Evolutionary conservation across 2,797 vertebrate genomes (phyloP).

Genomic region (Aselliscus stoliczkanus): DNA sequence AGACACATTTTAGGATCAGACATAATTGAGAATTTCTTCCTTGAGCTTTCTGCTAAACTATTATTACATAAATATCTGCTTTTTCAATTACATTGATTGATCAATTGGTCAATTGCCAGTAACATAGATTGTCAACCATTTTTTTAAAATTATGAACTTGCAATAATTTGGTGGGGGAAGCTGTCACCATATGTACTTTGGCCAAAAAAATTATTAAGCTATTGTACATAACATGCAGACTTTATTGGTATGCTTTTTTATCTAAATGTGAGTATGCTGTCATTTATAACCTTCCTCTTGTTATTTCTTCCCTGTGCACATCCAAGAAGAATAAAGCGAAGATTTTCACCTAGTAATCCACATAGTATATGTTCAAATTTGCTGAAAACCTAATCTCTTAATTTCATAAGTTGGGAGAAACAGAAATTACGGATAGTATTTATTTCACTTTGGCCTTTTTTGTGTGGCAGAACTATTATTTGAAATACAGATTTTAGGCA

Average conservation of each 20-base stretch:
- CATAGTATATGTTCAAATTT: neutral
- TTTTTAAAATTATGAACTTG: neutral
- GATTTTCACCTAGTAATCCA: neutral
- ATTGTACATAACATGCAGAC: neutral
- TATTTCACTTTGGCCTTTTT: neutral
- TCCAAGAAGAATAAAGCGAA: neutral
- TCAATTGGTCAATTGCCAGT: neutral
- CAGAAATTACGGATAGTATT: neutral
- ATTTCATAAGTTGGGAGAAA: neutral
- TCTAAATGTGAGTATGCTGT: conserved; percentile 20
- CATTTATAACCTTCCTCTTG: neutral
- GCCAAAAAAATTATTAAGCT: neutral
- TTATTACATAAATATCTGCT: neutral
- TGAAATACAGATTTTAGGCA: neutral
- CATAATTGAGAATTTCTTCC: neutral
- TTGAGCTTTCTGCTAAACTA: neutral
- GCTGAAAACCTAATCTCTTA: neutral
- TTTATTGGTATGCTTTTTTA: neutral
- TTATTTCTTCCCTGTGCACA: neutral
- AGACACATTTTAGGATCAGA: neutral
- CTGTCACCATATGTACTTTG: neutral
- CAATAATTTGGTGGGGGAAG: neutral
- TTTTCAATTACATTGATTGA: neutral
- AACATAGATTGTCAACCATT: neutral
- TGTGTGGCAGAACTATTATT: neutral